Conservation (phyloP, 2,797 vertebrate species). For the Microctenopoma lineatum region DNA sequence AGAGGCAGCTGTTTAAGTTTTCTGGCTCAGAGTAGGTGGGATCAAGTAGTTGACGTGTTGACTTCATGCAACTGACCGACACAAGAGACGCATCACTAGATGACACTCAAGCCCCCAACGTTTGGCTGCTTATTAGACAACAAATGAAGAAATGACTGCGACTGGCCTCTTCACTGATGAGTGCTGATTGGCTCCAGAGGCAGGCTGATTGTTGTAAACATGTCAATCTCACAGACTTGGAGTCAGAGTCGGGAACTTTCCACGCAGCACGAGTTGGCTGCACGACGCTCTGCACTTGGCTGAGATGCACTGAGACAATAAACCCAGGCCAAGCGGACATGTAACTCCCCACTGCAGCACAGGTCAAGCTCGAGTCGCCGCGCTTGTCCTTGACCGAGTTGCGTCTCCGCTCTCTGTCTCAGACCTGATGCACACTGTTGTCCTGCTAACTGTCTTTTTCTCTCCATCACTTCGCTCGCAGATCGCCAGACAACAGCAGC, state of each 20-base stretch:
- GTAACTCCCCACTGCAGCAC: background rate
- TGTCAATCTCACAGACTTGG: slow-evolving; percentile 44
- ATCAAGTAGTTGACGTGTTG: slow-evolving; percentile 4
- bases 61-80: slow-evolving; percentile 17
- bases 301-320: slow-evolving; percentile 20
- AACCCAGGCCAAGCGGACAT: slow-evolving; percentile 32
- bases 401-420: background rate
- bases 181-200: slow-evolving; percentile 1
- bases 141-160: background rate
- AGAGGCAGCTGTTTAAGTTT: slow-evolving; percentile 51
- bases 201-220: slow-evolving; percentile 58
- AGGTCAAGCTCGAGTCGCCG: background rate
- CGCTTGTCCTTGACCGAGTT: background rate
- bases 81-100: slow-evolving; percentile 17
- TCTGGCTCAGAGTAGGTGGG: slow-evolving; percentile 29
- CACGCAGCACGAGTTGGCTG: background rate
- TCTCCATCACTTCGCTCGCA: slow-evolving; percentile 58
- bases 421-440: background rate
- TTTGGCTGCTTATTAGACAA: slow-evolving; percentile 24
- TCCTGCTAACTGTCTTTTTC: background rate
- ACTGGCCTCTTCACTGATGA: slow-evolving; percentile 2
- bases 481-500: slow-evolving; percentile 96
- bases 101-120: background rate
- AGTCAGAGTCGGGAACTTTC: slow-evolving; percentile 15
- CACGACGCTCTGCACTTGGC: slow-evolving; percentile 4